Conservation (phyloP, 2,113 vertebrate species). For the Eptesicus fuscus region DNA sequence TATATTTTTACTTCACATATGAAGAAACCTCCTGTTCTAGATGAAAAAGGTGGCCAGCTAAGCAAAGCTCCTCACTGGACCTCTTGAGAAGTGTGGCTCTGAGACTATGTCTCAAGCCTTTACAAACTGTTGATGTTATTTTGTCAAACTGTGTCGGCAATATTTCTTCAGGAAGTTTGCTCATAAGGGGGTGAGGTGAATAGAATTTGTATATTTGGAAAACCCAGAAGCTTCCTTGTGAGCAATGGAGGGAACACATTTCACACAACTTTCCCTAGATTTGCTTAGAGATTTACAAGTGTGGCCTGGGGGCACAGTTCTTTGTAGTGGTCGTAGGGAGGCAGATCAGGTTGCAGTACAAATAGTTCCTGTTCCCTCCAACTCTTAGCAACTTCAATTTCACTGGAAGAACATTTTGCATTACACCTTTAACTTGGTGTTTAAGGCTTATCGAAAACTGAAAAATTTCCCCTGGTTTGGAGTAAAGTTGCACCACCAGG, state of each 20-base stretch:
- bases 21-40: neutral
- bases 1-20: neutral
- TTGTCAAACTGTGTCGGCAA: neutral
- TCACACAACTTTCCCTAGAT: neutral
- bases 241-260: neutral
- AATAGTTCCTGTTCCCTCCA: neutral
- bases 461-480: neutral
- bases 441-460: neutral
- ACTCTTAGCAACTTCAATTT: neutral
- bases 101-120: neutral
- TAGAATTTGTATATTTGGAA: neutral
- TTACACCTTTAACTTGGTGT: neutral
- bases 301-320: neutral
- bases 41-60: neutral
- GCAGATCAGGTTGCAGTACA: neutral
- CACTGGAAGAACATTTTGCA: neutral
- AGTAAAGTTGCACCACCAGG: neutral
- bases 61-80: neutral
- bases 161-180: neutral
- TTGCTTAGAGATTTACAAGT: conserved; percentile 12
- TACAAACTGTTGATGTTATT: neutral
- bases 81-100: neutral
- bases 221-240: neutral
- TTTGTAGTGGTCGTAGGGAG: neutral
- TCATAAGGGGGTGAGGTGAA: neutral